phyloP scores from a whole-genome alignment of 2,888 invertebrate species.

The Aphodius sticticus region DNA sequence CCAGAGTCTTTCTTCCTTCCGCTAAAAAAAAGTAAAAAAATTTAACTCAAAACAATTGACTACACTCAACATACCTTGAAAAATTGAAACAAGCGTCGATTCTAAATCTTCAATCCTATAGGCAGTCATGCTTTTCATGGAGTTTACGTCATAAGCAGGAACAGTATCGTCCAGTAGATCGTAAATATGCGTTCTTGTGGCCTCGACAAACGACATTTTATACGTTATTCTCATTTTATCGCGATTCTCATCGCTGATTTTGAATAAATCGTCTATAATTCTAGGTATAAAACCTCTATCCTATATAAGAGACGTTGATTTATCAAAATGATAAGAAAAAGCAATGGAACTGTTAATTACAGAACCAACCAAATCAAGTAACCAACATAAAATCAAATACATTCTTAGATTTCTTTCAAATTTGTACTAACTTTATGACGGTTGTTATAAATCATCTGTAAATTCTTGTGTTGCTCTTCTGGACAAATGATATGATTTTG shows the following conservation, averaged over 20 bases:
- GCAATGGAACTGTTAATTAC: too few relatives aligned
- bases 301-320: slow-evolving; percentile 40
- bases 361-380: too few relatives aligned
- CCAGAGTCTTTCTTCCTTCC: slow-evolving; percentile 55
- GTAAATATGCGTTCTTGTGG: slow-evolving; percentile 50
- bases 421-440: too few relatives aligned
- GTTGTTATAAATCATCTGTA: too few relatives aligned
- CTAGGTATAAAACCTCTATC: slow-evolving; percentile 59
- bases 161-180: slow-evolving; percentile 55
- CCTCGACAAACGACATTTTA: slow-evolving; percentile 57
- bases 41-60: slow-evolving; percentile 22
- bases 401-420: too few relatives aligned
- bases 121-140: slow-evolving; percentile 48
- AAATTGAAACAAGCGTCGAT: slow-evolving; percentile 53
- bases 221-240: slow-evolving; percentile 53
- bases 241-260: slow-evolving; percentile 48
- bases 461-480: too few relatives aligned
- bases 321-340: slow-evolving; percentile 45
- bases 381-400: too few relatives aligned
- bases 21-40: slow-evolving; percentile 47
- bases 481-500: too few relatives aligned
- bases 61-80: slow-evolving; percentile 47
- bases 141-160: slow-evolving; percentile 40
- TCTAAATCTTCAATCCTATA: slow-evolving; percentile 49
- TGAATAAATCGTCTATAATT: slow-evolving; percentile 53